phyloP scores from a whole-genome alignment of 2,113 vertebrate genomes.

The Megaptera novaeangliae region DNA sequence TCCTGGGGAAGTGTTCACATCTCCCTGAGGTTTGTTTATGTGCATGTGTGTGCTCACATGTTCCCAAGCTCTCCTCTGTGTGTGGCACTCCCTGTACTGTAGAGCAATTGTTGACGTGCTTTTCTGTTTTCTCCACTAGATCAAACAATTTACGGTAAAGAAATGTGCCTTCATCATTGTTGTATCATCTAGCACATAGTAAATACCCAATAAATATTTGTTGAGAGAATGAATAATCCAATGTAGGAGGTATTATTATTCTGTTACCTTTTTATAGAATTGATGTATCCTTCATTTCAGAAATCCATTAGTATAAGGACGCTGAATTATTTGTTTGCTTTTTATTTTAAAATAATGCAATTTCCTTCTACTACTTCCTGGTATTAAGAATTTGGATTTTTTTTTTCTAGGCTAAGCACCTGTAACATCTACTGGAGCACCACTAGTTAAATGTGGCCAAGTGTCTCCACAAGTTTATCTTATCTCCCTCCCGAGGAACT shows the following conservation, averaged over 20 bases:
- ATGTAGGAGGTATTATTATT: background rate
- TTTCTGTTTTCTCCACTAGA: background rate
- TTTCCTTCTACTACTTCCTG: background rate
- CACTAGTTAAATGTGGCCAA: background rate
- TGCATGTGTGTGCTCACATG: background rate
- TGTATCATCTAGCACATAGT: background rate
- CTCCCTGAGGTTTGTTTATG: background rate
- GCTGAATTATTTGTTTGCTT: background rate
- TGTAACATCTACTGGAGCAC: background rate
- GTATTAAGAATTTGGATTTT: no score
- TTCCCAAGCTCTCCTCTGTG: background rate
- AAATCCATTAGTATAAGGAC: background rate
- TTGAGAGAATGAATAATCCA: background rate
- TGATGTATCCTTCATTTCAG: background rate
- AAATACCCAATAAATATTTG: background rate
- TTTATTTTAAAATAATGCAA: background rate
- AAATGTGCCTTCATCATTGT: background rate
- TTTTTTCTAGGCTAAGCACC: background rate
- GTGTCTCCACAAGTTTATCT: background rate
- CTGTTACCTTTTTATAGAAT: background rate
- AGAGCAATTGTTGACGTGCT: background rate
- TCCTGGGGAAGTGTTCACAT: background rate
- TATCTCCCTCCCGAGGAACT: background rate
- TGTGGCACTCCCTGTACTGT: background rate
- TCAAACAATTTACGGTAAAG: background rate